These are phyloP conservation scores for Antechinus stuartii DNA, from an alignment of 2,113 vertebrate genomes.

Conservation along the genomic window DNA sequence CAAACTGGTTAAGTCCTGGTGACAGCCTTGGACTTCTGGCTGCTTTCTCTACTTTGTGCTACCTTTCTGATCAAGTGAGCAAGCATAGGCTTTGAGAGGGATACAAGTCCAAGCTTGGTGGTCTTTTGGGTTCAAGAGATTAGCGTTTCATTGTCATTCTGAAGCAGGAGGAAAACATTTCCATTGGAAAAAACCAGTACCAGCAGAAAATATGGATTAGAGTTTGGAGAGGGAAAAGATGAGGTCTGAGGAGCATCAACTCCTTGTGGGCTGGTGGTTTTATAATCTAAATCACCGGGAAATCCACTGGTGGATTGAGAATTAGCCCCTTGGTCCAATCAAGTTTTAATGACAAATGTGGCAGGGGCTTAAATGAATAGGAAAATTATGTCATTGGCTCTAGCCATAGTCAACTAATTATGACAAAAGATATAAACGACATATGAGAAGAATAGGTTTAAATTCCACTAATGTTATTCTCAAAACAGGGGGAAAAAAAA, in stretches of 20 bases:
- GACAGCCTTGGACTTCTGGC: neutral
- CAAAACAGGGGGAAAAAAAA: neutral
- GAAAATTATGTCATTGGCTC: neutral
- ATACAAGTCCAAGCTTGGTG: neutral
- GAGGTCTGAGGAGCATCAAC: neutral
- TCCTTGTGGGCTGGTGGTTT: neutral
- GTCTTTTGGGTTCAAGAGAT: neutral
- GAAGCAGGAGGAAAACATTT: neutral
- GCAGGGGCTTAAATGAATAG: neutral
- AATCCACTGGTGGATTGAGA: neutral
- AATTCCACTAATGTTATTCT: neutral
- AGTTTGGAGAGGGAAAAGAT: neutral
- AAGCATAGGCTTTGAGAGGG: neutral
- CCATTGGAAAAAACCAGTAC: neutral
- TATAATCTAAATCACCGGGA: neutral
- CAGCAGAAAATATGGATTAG: neutral
- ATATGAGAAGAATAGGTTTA: neutral
- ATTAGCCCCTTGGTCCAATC: too few species aligned
- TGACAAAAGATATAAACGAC: neutral
- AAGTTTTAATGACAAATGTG: neutral
- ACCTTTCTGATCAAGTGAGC: neutral
- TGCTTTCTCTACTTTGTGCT: neutral
- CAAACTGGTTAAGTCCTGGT: neutral
- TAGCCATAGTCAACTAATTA: neutral
- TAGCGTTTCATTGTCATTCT: neutral